Percentiles rank a stretch among this genome's conserved stretches.
phyloP scores from a whole-genome alignment of 2,797 vertebrate species.

The Chelonia mydas region DNA sequence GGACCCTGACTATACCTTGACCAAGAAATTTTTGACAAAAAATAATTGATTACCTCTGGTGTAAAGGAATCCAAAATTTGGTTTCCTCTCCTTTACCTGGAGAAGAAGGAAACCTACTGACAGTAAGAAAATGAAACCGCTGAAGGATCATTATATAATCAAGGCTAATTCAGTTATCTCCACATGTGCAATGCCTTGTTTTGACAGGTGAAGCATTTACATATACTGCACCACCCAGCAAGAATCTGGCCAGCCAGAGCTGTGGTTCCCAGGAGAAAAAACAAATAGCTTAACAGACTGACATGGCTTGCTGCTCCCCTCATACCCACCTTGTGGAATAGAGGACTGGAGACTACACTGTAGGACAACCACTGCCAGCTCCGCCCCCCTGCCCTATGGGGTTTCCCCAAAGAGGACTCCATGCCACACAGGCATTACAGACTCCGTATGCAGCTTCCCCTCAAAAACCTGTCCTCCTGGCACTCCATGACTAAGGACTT shows the following conservation, averaged over 20 bases:
- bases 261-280: neutral
- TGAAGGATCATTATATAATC: neutral
- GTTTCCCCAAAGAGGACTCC: neutral
- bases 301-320: neutral
- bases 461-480: neutral
- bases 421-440: rapidly evolving
- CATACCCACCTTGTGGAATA: neutral
- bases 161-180: neutral
- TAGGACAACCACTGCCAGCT: neutral
- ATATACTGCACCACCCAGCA: neutral
- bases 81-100: neutral
- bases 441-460: neutral
- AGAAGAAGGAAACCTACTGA: slow-evolving; percentile 5
- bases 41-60: too few relatives aligned
- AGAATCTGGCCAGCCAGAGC: neutral
- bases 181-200: neutral
- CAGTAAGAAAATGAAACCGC: slow-evolving; percentile 3
- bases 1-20: too few relatives aligned
- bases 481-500: neutral
- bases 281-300: neutral
- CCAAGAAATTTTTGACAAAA: too few relatives aligned
- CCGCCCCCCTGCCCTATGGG: neutral
- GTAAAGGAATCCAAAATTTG: neutral
- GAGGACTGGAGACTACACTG: neutral
- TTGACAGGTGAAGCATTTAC: neutral